These are phyloP conservation scores for Elegia similella DNA, from an alignment of 2,888 invertebrate species.

Conservation along the genomic window DNA sequence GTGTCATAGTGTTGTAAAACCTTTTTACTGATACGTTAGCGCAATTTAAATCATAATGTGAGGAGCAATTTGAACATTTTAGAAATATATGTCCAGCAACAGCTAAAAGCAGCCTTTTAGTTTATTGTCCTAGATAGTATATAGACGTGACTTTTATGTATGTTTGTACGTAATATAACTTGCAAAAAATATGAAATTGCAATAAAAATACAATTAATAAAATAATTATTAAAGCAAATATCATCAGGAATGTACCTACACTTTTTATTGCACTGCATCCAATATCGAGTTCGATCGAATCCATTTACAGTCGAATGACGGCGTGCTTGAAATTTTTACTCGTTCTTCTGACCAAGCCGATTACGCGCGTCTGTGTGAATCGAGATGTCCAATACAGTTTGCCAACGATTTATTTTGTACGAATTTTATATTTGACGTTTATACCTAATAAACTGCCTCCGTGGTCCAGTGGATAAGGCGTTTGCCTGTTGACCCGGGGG, in stretches of 20 bases:
- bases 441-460: too few species aligned
- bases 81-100: too few species aligned
- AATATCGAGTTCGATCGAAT: not conserved
- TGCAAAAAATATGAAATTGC: not conserved
- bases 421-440: too few species aligned
- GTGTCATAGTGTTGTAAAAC: too few species aligned
- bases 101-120: too few species aligned
- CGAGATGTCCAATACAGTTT: not conserved
- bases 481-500: too few species aligned
- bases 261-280: not conserved
- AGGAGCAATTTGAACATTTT: too few species aligned
- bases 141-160: too few species aligned
- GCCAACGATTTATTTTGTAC: not conserved
- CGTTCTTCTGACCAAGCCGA: not conserved
- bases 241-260: not conserved
- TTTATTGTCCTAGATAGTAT: too few species aligned
- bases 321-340: slow-evolving; percentile 2
- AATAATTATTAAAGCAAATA: not conserved
- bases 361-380: not conserved
- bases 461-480: too few species aligned
- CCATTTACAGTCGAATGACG: not conserved
- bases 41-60: too few species aligned
- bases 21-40: too few species aligned
- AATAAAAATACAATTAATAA: not conserved
- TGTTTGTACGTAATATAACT: not conserved